These are phyloP conservation scores for Panurus biarmicus DNA, from an alignment of 2,113 vertebrate species.

Conservation along the genomic window DNA sequence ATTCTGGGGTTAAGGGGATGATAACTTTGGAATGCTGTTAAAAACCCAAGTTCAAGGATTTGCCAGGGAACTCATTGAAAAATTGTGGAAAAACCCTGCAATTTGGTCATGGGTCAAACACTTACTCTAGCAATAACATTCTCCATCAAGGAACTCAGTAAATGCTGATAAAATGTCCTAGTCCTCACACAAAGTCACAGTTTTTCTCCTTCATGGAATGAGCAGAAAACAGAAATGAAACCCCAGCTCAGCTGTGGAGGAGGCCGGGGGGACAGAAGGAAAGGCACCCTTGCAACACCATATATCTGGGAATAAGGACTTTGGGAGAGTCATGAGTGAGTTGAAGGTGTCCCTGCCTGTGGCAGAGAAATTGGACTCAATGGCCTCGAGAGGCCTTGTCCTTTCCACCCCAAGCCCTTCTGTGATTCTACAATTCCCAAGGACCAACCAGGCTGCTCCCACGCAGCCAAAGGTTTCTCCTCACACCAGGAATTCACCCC, in stretches of 20 bases:
- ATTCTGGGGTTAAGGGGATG: not conserved
- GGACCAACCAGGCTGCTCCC: not conserved
- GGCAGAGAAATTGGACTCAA: not conserved
- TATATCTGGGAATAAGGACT: not conserved
- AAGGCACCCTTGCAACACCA: accelerated
- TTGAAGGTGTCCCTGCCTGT: not conserved
- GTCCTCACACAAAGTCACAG: not conserved
- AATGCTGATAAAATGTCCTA: not conserved
- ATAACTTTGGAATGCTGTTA: not conserved
- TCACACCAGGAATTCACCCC: not conserved
- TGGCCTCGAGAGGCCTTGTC: not conserved
- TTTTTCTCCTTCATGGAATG: accelerated
- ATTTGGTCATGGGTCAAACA: not conserved
- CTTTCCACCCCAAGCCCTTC: not conserved
- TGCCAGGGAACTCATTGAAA: not conserved
- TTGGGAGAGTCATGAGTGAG: not conserved
- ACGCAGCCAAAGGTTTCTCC: not conserved
- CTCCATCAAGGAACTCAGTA: not conserved
- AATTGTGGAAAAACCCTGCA: not conserved
- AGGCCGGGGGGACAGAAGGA: not conserved
- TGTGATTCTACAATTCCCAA: not conserved
- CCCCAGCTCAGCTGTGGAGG: not conserved
- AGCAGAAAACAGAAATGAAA: not conserved
- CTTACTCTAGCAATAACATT: not conserved
- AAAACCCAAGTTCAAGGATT: not conserved